Evolutionary conservation across 2,888 invertebrate genomes (phyloP).

Genomic region (Oxystoma pomonae): DNA sequence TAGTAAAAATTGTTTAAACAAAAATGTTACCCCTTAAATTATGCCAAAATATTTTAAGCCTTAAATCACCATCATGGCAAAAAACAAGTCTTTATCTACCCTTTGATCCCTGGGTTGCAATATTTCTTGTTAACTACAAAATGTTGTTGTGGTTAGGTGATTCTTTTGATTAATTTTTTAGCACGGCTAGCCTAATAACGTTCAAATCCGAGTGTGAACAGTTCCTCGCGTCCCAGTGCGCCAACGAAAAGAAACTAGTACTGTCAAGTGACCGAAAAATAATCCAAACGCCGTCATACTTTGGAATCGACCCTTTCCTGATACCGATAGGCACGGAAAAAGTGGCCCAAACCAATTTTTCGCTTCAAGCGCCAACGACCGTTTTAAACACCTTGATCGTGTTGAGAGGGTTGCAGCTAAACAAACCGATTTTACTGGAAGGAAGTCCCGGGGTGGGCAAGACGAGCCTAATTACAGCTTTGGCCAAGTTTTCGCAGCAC

Average conservation of each 20-base stretch:
- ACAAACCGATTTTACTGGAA: slow-evolving; percentile 91
- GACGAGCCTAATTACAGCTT: slow-evolving; percentile 87
- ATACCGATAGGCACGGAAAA: slow-evolving; percentile 53
- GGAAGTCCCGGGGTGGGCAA: slow-evolving; percentile 99
- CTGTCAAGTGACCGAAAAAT: neutral
- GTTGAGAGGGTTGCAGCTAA: slow-evolving; percentile 83
- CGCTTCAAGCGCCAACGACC: slow-evolving; percentile 75
- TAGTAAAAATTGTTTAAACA: too few species aligned
- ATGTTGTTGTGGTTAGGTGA: too few species aligned
- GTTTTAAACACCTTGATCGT: slow-evolving; percentile 78
- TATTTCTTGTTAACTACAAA: too few species aligned
- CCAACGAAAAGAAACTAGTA: slow-evolving; percentile 36
- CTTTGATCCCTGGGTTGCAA: too few species aligned
- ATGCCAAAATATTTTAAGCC: too few species aligned
- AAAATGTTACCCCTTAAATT: too few species aligned
- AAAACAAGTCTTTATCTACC: too few species aligned
- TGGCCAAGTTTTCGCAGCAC: slow-evolving; percentile 82
- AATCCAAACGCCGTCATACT: slow-evolving; percentile 41
- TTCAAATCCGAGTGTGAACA: slow-evolving; percentile 52
- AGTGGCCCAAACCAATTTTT: slow-evolving; percentile 51
- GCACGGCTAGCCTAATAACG: slow-evolving; percentile 40
- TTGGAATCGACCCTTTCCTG: slow-evolving; percentile 78
- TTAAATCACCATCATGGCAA: too few species aligned
- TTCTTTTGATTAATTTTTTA: too few species aligned
- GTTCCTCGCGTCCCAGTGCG: slow-evolving; percentile 53